Base-by-base conservation (phyloP, 1,140 invertebrate genomes). In the Apis cerana region DNA sequence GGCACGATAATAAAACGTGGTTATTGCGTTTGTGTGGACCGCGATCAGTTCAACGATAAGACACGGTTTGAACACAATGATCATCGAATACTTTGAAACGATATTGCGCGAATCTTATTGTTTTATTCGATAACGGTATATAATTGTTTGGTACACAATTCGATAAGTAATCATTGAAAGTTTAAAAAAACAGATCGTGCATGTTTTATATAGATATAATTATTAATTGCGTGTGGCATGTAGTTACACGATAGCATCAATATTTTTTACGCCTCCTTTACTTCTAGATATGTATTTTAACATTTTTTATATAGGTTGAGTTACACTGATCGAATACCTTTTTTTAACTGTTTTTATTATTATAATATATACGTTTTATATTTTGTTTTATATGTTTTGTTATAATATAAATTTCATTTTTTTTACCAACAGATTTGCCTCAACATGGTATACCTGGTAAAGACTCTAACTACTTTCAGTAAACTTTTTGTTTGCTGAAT, bases 311-410 rank as follows among this genome's bases (percentile, higher is more conserved):
- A 59, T 4, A 11, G 19, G 9, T n/a, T 10, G 4, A 50, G 43
- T 54, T 33, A 17, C 17, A n/a, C 3, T 54, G 27, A 43, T 43
- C 3, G 33, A 43, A 43, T 43, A 43, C 4, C 33, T 23, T 33
- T 7, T 15, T 3, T 13, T 59, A 59, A 43, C 13, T 33, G 33
- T 33, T 19, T 65, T 50, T 52, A 7, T 69, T 52, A 21, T 52
- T 1, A 15, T 2, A 23, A 43, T 58, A 54, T 5, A 15, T 54
- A 33, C 19, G 3, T 3, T 71, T 5, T 54, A 10, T 19, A 19
- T 80, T 62, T 72, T 64, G 8, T 64, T 50, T 62, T 59, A 64
- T 50, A 54, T 21, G 27, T 74, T 74, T 43, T 43, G 9, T 54
- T 54, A 54, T n/a, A 65, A 43, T 65, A 54, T 62, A 62, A 62